Conservation (phyloP, 64 coral and sea anemone species). For the Pocillopora damicornis region DNA sequence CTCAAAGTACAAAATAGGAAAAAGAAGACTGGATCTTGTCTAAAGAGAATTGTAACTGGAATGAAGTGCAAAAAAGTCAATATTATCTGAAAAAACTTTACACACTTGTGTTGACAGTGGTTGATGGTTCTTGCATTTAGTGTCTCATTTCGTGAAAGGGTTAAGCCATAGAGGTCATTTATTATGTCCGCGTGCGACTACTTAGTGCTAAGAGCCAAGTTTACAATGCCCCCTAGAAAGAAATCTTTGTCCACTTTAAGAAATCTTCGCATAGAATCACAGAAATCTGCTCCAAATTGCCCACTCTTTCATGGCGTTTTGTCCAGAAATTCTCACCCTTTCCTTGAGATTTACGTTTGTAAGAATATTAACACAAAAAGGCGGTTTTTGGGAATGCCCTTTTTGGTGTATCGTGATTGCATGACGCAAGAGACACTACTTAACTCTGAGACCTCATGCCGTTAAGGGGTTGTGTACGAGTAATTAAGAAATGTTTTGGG, state of each 20-base stretch:
- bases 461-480: constrained; percentile 24
- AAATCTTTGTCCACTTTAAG: constrained; percentile 24
- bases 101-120: neutral
- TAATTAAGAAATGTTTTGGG: constrained; percentile 19
- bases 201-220: constrained; percentile 27
- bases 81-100: constrained; percentile 34
- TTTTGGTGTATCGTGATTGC: neutral
- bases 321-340: neutral
- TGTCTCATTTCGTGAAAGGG: constrained; percentile 15
- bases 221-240: constrained; percentile 41
- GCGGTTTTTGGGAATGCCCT: neutral
- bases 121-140: constrained; percentile 20
- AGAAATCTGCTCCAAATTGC: neutral
- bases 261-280: constrained; percentile 12
- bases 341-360: neutral
- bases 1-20: too few relatives aligned
- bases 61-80: constrained; percentile 12
- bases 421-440: constrained; percentile 9
- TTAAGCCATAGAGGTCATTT: constrained; percentile 18
- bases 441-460: constrained; percentile 32
- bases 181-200: neutral
- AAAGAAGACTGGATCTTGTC: neutral
- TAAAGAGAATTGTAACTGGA: neutral
- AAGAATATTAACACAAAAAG: too few relatives aligned
- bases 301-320: neutral